These are phyloP conservation scores for Murina feae DNA, from an alignment of 2,113 vertebrate species.

Conservation along the genomic window DNA sequence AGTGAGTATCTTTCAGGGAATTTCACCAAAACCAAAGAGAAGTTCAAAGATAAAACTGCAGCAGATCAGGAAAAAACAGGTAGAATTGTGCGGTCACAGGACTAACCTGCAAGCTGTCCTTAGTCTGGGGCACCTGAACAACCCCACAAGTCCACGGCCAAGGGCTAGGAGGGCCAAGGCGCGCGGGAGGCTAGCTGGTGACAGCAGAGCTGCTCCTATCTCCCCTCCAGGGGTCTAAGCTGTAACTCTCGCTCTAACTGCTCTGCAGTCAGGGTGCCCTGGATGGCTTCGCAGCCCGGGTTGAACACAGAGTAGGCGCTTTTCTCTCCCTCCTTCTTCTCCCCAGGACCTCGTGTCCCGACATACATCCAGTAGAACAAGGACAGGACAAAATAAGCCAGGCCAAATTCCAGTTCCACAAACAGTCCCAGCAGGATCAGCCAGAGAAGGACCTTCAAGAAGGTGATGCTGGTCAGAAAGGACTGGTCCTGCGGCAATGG, in stretches of 20 bases:
- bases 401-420: slow-evolving; percentile 89
- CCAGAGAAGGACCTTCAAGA: slow-evolving; percentile 92
- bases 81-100: not conserved
- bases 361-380: slow-evolving; percentile 94
- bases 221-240: slow-evolving; percentile 79
- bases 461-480: slow-evolving; percentile 77
- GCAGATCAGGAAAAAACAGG: not conserved
- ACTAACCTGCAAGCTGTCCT: not conserved
- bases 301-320: slow-evolving; percentile 98
- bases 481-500: not conserved
- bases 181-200: not conserved
- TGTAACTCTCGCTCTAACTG: slow-evolving; percentile 93
- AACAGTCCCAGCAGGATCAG: slow-evolving; percentile 91
- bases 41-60: not conserved
- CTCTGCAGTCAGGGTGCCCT: slow-evolving; percentile 91
- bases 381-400: slow-evolving; percentile 90
- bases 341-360: slow-evolving; percentile 84
- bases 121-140: not conserved
- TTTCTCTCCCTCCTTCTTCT: slow-evolving; percentile 84
- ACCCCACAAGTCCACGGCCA: not conserved
- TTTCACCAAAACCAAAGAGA: slow-evolving; percentile 6
- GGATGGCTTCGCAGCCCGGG: slow-evolving; percentile 90
- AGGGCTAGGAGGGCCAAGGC: not conserved
- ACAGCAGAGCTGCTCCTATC: not conserved
- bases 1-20: not conserved